Conservation (phyloP, 2,113 vertebrate genomes). For the Cyanistes caeruleus region DNA sequence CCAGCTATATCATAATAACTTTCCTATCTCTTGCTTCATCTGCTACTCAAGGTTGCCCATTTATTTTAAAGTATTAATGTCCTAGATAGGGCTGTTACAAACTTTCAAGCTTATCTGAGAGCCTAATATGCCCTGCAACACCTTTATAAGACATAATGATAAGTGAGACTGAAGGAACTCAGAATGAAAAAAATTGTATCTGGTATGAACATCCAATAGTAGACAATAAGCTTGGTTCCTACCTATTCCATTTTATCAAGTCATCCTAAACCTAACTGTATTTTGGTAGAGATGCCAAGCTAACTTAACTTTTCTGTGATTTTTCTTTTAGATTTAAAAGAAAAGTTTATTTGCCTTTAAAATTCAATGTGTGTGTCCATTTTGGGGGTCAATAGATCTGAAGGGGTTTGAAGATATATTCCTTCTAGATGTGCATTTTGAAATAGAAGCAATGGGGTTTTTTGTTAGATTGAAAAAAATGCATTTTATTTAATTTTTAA, state of each 20-base stretch:
- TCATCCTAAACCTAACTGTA: background rate
- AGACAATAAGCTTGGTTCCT: background rate
- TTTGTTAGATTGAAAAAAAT: background rate
- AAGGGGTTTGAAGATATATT: background rate
- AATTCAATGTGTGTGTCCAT: background rate
- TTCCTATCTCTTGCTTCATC: constrained; percentile 28
- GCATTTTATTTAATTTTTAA: background rate
- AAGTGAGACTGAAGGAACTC: background rate
- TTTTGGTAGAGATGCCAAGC: background rate
- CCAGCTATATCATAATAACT: background rate
- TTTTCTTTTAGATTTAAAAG: background rate
- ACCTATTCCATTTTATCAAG: background rate
- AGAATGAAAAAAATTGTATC: background rate
- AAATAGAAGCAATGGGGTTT: background rate
- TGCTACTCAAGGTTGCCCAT: constrained; percentile 38
- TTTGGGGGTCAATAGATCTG: background rate
- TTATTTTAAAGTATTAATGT: constrained; percentile 21
- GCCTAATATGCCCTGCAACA: constrained; percentile 11
- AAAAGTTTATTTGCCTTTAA: background rate
- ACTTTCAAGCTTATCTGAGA: constrained; percentile 21
- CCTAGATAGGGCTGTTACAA: background rate
- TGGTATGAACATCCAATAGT: background rate
- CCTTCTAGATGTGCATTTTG: background rate
- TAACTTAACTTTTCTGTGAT: background rate
- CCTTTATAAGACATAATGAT: background rate